Evolutionary conservation across 53 echinoderm and acorn worm genomes (phyloP).

Genomic region (Holothuria scabra): DNA sequence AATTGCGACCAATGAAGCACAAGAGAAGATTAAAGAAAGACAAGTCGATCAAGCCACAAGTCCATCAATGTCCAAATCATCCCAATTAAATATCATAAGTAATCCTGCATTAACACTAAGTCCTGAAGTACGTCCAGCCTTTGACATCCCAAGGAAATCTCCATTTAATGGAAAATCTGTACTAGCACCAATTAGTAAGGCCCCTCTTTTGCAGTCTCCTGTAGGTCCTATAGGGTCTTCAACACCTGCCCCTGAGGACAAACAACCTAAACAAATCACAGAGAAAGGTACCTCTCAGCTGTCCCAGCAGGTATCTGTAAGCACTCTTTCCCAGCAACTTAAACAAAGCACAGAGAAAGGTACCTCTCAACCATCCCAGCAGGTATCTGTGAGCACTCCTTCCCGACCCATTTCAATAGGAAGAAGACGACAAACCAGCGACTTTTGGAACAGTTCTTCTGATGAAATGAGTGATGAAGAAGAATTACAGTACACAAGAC

Average conservation of each 20-base stretch:
- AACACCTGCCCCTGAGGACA: not conserved
- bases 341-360: too few species aligned
- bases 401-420: not conserved
- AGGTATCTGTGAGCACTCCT: not conserved
- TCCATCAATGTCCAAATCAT: too few species aligned
- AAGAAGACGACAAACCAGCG: conserved; percentile 12
- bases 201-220: conserved; percentile 5
- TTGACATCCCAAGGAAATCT: too few species aligned
- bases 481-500: not conserved
- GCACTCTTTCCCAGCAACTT: too few species aligned
- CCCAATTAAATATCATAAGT: too few species aligned
- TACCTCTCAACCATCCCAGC: conserved; percentile 10
- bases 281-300: too few species aligned
- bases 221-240: not conserved
- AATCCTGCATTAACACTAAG: too few species aligned
- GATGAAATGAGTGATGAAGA: conserved; percentile 13
- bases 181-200: conserved; percentile 12
- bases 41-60: too few species aligned
- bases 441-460: conserved; percentile 10
- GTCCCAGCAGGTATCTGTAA: too few species aligned
- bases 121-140: too few species aligned
- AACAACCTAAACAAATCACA: too few species aligned
- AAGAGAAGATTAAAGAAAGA: not conserved
- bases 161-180: too few species aligned
- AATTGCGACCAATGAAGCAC: not conserved